phyloP scores from a whole-genome alignment of 2,888 invertebrate genomes.

The Tenthredo mesomela region DNA sequence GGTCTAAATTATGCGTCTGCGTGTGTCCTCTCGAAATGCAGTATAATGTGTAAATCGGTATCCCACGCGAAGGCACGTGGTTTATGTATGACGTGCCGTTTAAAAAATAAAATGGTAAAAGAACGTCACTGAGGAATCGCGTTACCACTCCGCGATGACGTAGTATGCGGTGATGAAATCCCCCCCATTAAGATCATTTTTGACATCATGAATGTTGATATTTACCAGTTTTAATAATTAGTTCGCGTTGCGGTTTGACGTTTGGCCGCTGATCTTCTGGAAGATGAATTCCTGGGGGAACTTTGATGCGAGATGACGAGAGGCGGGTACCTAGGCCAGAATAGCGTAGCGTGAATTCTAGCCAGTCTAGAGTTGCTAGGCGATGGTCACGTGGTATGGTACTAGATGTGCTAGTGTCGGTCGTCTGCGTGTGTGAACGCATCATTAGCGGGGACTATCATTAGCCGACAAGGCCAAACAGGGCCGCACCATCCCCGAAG shows the following conservation, averaged over 20 bases:
- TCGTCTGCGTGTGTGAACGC: slow-evolving; percentile 70
- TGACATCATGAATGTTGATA: background rate
- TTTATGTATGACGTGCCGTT: background rate
- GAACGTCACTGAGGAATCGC: slow-evolving; percentile 25
- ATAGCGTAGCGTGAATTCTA: slow-evolving; percentile 52
- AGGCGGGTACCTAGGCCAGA: slow-evolving; percentile 45
- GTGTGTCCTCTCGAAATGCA: background rate
- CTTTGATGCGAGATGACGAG: background rate
- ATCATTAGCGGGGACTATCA: slow-evolving; percentile 77
- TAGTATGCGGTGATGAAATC: background rate
- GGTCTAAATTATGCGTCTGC: background rate
- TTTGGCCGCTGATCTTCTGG: slow-evolving; percentile 2
- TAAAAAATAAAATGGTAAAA: background rate
- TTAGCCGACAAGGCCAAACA: slow-evolving; percentile 76
- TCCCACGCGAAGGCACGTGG: background rate
- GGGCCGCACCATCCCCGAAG: slow-evolving; percentile 64
- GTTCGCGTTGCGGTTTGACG: background rate
- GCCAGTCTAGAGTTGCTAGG: slow-evolving; percentile 64
- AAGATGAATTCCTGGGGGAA: slow-evolving; percentile 18
- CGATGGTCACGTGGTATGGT: slow-evolving; percentile 60
- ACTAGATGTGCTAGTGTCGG: slow-evolving; percentile 51
- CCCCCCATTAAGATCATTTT: background rate
- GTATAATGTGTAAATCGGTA: background rate
- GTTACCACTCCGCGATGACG: background rate
- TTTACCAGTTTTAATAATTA: background rate